phyloP scores from a whole-genome alignment of 2,797 vertebrate genomes.

The Eulemur coronatus region DNA sequence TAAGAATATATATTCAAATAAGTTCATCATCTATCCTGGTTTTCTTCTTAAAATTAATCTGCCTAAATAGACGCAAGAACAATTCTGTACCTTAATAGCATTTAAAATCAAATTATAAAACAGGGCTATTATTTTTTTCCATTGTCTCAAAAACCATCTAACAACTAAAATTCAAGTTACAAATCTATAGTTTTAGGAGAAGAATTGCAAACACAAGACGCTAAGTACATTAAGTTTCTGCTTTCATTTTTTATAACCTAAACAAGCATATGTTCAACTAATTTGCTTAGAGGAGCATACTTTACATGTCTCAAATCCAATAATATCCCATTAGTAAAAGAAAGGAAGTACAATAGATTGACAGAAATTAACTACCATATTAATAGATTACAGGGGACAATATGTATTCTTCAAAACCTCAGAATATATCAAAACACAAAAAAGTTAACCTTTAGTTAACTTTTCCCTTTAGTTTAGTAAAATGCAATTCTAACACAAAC shows the following conservation, averaged over 20 bases:
- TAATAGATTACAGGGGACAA: not conserved
- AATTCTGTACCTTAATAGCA: not conserved
- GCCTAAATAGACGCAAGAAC: not conserved
- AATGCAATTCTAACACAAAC: slow-evolving; percentile 28
- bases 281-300: not conserved
- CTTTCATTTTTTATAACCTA: slow-evolving; percentile 19
- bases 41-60: slow-evolving; percentile 11
- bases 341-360: not conserved
- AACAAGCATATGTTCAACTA: not conserved
- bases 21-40: not conserved
- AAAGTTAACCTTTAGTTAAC: not conserved
- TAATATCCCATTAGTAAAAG: not conserved
- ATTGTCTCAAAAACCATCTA: not conserved
- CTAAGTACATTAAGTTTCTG: slow-evolving; percentile 32
- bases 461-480: not conserved
- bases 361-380: not conserved
- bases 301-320: not conserved
- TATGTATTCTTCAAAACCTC: not conserved
- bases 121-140: not conserved
- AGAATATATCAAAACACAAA: not conserved
- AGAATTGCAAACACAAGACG: not conserved
- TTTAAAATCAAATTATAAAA: slow-evolving; percentile 36
- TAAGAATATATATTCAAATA: not conserved
- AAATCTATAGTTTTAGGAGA: slow-evolving; percentile 24
- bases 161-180: slow-evolving; percentile 15